A percentile compares a stretch with the other conserved stretches of the same genome.
Evolutionary conservation across 2,113 vertebrate genomes (phyloP).

Genomic region (Caretta caretta): DNA sequence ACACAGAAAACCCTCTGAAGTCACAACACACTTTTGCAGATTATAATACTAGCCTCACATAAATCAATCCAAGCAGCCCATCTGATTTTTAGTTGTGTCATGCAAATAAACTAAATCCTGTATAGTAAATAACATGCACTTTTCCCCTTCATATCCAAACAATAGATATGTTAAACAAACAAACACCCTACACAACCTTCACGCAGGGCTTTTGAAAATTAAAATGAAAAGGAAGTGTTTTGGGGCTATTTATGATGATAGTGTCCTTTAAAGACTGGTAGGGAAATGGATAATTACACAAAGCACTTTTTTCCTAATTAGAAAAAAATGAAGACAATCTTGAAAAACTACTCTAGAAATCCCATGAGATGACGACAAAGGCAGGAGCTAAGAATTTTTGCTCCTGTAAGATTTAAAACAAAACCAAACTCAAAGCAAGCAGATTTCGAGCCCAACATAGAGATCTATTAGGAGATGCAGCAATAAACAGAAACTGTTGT

Average conservation of each 20-base stretch:
- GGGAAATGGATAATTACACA: neutral
- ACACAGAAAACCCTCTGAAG: neutral
- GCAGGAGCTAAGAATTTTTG: neutral
- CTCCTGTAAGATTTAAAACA: neutral
- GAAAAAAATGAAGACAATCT: neutral
- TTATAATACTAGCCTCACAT: neutral
- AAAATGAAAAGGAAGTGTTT: neutral
- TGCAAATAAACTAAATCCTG: neutral
- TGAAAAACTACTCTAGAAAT: neutral
- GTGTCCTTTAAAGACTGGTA: neutral
- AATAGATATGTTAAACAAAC: neutral
- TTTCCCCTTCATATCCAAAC: neutral
- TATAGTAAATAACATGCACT: neutral
- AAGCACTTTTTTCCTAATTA: neutral
- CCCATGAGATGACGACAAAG: neutral
- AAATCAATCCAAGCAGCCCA: constrained; percentile 22
- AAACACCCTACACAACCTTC: neutral
- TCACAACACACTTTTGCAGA: neutral
- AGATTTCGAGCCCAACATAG: neutral
- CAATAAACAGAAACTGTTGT: neutral
- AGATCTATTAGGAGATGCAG: neutral
- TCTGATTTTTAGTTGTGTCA: constrained; percentile 25
- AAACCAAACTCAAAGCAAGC: neutral
- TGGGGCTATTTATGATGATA: neutral
- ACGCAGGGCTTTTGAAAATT: neutral